These are phyloP conservation scores for Platalea minor DNA, from an alignment of 2,797 vertebrate genomes.

Conservation along the genomic window DNA sequence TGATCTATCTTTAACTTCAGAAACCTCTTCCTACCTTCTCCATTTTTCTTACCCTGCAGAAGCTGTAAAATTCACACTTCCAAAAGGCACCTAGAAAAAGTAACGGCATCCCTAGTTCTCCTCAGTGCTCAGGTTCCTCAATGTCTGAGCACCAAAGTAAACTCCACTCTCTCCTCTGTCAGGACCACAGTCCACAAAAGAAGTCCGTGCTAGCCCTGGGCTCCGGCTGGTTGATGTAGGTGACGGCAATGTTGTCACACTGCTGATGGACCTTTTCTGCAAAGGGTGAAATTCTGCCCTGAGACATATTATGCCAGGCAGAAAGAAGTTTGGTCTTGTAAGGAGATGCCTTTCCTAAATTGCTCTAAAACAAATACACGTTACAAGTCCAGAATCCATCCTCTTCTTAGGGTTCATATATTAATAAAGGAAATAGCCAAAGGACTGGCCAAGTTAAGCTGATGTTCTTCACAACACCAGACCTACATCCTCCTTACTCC, in stretches of 20 bases:
- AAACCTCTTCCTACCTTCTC: neutral
- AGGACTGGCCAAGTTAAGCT: neutral
- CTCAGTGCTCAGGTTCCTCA: neutral
- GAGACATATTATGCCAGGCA: neutral
- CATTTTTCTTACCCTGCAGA: neutral
- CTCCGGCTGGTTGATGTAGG: neutral
- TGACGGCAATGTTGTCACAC: neutral
- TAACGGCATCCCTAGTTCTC: neutral
- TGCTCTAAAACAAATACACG: neutral
- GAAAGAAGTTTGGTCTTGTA: neutral
- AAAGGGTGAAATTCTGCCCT: neutral
- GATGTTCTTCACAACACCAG: neutral
- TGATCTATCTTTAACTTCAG: neutral
- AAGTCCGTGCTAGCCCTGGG: neutral
- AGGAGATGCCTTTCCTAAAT: neutral
- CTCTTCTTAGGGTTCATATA: neutral
- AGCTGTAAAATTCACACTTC: neutral
- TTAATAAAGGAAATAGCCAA: neutral
- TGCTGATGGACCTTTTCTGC: neutral
- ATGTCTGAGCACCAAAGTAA: neutral
- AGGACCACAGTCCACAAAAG: neutral
- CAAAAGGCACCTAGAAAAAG: neutral
- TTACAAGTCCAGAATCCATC: neutral
- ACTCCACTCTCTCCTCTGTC: neutral
- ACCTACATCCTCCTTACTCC: neutral